Evolutionary conservation across 1,140 invertebrate species (phyloP).

Genomic region (Sminthurides bifidus): DNA sequence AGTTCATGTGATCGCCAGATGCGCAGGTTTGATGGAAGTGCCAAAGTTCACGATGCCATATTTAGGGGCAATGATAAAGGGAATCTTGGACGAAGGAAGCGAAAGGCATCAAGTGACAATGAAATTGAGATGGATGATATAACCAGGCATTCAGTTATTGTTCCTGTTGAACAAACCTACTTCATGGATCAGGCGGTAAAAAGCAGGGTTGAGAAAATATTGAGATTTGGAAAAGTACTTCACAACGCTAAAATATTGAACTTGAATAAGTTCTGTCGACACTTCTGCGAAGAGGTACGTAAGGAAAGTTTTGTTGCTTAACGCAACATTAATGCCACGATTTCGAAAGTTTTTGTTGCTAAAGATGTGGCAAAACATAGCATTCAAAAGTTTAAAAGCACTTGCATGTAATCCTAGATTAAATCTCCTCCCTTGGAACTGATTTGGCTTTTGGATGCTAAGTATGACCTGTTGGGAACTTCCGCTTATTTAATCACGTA

Average conservation of each 20-base stretch:
- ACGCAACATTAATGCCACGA: too few relatives aligned
- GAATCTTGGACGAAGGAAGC: too few relatives aligned
- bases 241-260: neutral
- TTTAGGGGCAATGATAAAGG: too few relatives aligned
- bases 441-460: slow-evolving; percentile 16
- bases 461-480: slow-evolving; percentile 13
- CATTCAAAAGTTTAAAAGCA: neutral
- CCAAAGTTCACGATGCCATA: too few relatives aligned
- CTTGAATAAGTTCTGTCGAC: neutral
- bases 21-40: too few relatives aligned
- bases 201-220: neutral
- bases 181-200: neutral
- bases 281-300: slow-evolving; percentile 1
- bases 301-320: neutral
- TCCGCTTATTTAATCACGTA: slow-evolving; percentile 23
- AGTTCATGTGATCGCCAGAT: too few relatives aligned
- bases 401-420: slow-evolving; percentile 7
- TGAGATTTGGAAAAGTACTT: neutral
- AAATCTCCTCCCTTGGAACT: slow-evolving; percentile 24
- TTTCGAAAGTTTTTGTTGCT: neutral
- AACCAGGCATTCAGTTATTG: neutral
- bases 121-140: neutral
- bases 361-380: neutral
- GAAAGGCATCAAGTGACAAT: too few relatives aligned
- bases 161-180: neutral